A percentile compares a stretch with the other conserved stretches of the same genome.
These are phyloP conservation scores for Drosophila yooni DNA, from an alignment of 2,888 invertebrate genomes.

Conservation along the genomic window DNA sequence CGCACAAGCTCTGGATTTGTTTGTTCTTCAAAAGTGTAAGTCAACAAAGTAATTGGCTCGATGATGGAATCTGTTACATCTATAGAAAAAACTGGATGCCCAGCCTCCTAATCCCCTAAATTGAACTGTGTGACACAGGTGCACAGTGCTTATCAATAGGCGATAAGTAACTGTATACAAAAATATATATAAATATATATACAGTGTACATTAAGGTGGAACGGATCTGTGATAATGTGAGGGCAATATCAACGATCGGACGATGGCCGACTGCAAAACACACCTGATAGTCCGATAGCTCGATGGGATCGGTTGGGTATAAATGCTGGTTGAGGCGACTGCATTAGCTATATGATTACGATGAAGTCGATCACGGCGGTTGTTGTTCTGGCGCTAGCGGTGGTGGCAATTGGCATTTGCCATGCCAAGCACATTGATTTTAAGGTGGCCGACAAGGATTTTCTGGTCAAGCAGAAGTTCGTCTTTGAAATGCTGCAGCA, in stretches of 20 bases:
- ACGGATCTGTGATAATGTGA: conserved; percentile 53
- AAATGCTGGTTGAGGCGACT: conserved; percentile 36
- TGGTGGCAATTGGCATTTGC: conserved; percentile 64
- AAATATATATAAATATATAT: not conserved
- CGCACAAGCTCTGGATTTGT: not conserved
- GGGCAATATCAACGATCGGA: conserved; percentile 43
- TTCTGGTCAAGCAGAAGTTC: conserved; percentile 86
- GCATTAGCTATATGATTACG: conserved; percentile 58
- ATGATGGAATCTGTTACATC: not conserved
- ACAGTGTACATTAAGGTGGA: conserved; percentile 22
- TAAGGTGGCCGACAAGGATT: conserved; percentile 86
- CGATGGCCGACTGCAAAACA: conserved; percentile 18
- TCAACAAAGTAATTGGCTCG: not conserved
- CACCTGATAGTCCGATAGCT: conserved; percentile 10
- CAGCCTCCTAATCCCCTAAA: conserved; percentile 14
- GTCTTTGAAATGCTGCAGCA: conserved; percentile 86
- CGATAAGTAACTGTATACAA: not conserved
- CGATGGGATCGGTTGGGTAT: conserved; percentile 30
- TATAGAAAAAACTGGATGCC: not conserved
- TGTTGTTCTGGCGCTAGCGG: conserved; percentile 72
- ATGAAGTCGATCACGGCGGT: conserved; percentile 83
- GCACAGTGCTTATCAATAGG: conserved; percentile 34
- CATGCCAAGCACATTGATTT: conserved; percentile 78
- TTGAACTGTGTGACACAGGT: conserved; percentile 4
- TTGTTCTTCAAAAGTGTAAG: not conserved